Evolutionary conservation across 2,113 vertebrate species (phyloP), one percentile per base, ranked within the genome.

Genomic region (Glaucomys volans): DNA sequence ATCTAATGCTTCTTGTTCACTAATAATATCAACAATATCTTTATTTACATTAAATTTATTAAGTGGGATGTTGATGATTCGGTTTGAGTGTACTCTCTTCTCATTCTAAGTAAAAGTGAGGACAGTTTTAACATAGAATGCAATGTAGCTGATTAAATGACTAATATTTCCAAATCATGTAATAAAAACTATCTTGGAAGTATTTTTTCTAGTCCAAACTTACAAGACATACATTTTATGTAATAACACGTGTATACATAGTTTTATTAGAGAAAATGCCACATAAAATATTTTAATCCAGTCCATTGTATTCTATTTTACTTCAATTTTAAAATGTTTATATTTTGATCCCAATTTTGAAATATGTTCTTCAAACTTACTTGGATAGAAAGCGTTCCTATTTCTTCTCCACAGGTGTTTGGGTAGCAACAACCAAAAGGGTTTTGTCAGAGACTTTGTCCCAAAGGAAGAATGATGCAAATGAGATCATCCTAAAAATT

Each of bases 401-500:
- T 50, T 62, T 93, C 84, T 90, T 95, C 14, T 57, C 47, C 42
- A 77, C 52, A 35, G 54, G 30, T 12, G 0, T 90, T 84, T n/a
- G 24, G 1, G 4, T 0, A 90, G 14, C 52, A 50, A 40, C 8
- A 30, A 35, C 12, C 18, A 37, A 35, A 2, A n/a, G 24, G 10
- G 5, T 96, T 95, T 94, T 96, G 22, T 94, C 20, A 64, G 14
- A n/a, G 14, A 50, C 1, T 81, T 5, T 90, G 37, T 87, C 96
- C 71, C 93, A 30, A 71, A 76, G 79, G 90, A 64, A 77, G 9
- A 14, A 24, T 37, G 75, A 87, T 26, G 20, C n/a, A 88, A 87
- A 12, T 44, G 28, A 50, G 11, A 92, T 42, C 0, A 50, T 80
- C 35, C 90, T 13, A 32, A 94, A 77, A 72, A 94, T 80, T 57